Evolutionary conservation across 2,113 vertebrate species (phyloP).

Genomic region (Pteropus alecto): DNA sequence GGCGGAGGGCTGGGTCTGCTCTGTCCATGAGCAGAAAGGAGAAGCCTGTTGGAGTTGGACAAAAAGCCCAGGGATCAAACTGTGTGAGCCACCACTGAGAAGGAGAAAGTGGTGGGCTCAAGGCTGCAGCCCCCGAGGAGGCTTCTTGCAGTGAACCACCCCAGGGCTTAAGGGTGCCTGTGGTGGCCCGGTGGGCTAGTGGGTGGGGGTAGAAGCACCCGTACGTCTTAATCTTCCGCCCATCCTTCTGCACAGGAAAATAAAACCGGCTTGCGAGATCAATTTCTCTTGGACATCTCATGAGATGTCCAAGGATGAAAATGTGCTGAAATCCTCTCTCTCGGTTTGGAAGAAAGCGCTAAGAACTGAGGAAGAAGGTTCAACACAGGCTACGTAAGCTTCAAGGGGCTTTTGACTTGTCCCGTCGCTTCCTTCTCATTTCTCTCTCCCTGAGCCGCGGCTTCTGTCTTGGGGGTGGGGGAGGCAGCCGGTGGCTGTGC

Average conservation of each 20-base stretch:
- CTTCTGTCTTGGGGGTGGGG: neutral
- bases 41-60: neutral
- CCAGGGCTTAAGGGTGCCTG: neutral
- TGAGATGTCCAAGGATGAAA: neutral
- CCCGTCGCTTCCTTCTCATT: neutral
- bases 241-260: neutral
- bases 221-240: neutral
- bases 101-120: neutral
- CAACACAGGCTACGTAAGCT: neutral
- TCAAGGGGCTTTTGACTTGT: neutral
- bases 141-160: neutral
- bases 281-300: too few species aligned
- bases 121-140: neutral
- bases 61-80: neutral
- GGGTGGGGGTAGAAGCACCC: neutral
- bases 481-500: neutral
- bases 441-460: neutral
- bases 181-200: neutral
- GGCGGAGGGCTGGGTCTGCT: neutral
- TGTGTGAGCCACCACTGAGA: neutral
- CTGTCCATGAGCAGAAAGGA: neutral
- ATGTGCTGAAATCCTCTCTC: neutral
- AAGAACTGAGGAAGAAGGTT: neutral
- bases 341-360: neutral
- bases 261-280: neutral